Evolutionary conservation across 2,797 vertebrate genomes (phyloP), one percentile per base, ranked within the genome.

Genomic region (Spinus pinus): DNA sequence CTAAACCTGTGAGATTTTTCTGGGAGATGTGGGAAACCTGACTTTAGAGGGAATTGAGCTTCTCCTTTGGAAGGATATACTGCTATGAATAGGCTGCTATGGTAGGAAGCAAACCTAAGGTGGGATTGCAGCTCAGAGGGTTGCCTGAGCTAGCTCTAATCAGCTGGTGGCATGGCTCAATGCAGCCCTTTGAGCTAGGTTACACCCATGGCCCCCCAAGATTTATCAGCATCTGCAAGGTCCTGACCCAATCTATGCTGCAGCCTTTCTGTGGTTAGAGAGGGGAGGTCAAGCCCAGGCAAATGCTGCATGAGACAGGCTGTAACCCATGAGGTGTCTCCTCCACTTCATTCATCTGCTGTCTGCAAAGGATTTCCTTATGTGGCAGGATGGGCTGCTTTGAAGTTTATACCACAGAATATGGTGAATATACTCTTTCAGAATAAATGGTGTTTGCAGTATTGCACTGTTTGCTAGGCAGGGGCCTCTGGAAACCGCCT

Each of bases 201-300:
- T 16, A 35, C 2, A 7, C 16, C 18, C 30, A 4, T 2, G 2
- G 1, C 1, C 8, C 31, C 23, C 2, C 7, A 50, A 30, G 28
- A 9, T 41, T 51, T 41, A 41, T 27, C 6, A 18, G 33, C 24
- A 13, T 27, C 46, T 33, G 24, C n/a, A 6, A 31, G 35, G 16
- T 56, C 46, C 37, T 4, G 3, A 21, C 24, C 12, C 28, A 28
- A 2, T 17, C 30, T 9, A 8, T 0, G 37, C 50, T 70, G 58
- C 62, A 28, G 62, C 20, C 1, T 39, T 56, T 14, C 50, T 50
- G 31, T 21, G 35, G 15, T 30, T 28, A 17, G 14, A 39, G 4
- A 19, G 47, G 19, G 8, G 35, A 57, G 2, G 7, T 54, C 18
- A 37, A 54, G 46, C 54, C 31, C 33, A 12, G 53, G 70, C 9